phyloP scores from a whole-genome alignment of 1,140 invertebrate species.

The Thaumetopoea pityocampa region DNA sequence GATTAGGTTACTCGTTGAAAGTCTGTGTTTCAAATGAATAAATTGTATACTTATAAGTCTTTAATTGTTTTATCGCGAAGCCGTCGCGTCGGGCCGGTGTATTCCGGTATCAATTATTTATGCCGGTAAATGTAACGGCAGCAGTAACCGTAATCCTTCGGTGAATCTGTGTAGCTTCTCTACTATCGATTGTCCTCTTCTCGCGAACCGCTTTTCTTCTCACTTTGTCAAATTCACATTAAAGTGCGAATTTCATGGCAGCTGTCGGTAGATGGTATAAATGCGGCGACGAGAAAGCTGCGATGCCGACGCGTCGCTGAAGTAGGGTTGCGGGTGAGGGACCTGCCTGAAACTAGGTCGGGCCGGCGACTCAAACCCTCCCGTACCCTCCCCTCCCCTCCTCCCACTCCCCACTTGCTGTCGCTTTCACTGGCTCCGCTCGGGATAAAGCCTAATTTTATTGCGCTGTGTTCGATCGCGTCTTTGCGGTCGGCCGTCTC shows the following conservation, averaged over 20 bases:
- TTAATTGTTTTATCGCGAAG: too few relatives aligned
- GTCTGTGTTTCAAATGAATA: too few relatives aligned
- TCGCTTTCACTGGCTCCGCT: slow-evolving; percentile 54
- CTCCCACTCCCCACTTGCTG: slow-evolving; percentile 29
- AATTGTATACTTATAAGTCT: too few relatives aligned
- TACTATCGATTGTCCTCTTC: slow-evolving; percentile 40
- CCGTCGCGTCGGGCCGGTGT: too few relatives aligned
- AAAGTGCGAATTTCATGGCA: slow-evolving; percentile 38
- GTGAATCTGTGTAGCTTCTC: too few relatives aligned
- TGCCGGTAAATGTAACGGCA: too few relatives aligned
- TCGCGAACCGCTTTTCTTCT: slow-evolving; percentile 30
- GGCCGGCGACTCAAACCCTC: slow-evolving; percentile 20
- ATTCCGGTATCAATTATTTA: too few relatives aligned
- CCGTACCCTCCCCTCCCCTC: slow-evolving; percentile 23
- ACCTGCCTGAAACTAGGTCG: slow-evolving; percentile 57
- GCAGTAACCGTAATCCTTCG: too few relatives aligned
- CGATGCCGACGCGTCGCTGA: slow-evolving; percentile 14
- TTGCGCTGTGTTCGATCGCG: slow-evolving; percentile 47
- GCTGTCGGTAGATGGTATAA: slow-evolving; percentile 32
- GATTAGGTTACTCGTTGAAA: too few relatives aligned
- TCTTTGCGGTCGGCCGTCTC: slow-evolving; percentile 30
- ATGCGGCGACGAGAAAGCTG: slow-evolving; percentile 26
- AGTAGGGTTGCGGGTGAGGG: slow-evolving; percentile 39
- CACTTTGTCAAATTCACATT: slow-evolving; percentile 41
- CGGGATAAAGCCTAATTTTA: slow-evolving; percentile 67